Percentiles rank a stretch among this genome's conserved stretches.
These are phyloP conservation scores for Amiota minor DNA, from an alignment of 2,888 invertebrate genomes.

Conservation along the genomic window DNA sequence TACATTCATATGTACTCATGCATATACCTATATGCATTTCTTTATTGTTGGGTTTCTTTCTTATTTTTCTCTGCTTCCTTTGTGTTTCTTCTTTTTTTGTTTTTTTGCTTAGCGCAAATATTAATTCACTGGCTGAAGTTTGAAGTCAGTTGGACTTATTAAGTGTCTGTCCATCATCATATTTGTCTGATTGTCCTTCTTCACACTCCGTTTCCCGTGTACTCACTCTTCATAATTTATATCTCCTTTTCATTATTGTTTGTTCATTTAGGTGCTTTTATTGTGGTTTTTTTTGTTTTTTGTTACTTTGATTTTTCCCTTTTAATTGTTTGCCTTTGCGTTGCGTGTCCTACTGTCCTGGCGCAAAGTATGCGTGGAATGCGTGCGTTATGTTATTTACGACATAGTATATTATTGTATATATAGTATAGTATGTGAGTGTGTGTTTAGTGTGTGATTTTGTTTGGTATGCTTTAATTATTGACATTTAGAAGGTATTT, in stretches of 20 bases:
- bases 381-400: background rate
- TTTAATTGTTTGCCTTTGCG: conserved; percentile 21
- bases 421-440: background rate
- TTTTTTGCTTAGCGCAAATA: background rate
- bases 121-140: background rate
- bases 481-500: conserved; percentile 5
- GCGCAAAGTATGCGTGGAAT: conserved; percentile 6
- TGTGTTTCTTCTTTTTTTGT: background rate
- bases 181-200: no score
- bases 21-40: background rate
- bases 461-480: conserved; percentile 11
- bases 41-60: background rate
- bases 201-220: no score
- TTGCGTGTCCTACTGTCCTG: conserved; percentile 2
- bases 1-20: background rate
- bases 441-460: background rate
- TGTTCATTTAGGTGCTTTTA: background rate
- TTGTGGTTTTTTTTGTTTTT: background rate
- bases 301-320: conserved; percentile 16
- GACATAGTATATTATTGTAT: no score
- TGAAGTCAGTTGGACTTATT: background rate
- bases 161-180: background rate
- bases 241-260: background rate
- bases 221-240: no score
- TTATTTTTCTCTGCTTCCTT: background rate